A percentile compares a stretch with the other conserved stretches of the same genome.
Evolutionary conservation across 2,888 invertebrate genomes (phyloP).

Genomic region (Parnassius glacialis): DNA sequence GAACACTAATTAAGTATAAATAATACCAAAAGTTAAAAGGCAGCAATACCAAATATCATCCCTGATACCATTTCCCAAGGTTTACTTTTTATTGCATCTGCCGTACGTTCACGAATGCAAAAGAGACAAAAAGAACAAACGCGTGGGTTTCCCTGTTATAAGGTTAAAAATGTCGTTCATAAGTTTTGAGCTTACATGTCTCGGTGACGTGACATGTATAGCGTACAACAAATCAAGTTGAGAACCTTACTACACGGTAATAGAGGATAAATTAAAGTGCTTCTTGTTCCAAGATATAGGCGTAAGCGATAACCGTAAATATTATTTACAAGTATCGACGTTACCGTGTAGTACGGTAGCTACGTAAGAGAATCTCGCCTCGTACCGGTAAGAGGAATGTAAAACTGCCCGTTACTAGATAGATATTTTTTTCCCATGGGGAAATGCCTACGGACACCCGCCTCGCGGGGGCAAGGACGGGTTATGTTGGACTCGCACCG

Average conservation of each 20-base stretch:
- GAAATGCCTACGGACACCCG: too few relatives aligned
- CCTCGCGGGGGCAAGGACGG: too few relatives aligned
- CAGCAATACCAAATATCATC: not conserved
- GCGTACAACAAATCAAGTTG: constrained; percentile 6
- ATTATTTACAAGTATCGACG: too few relatives aligned
- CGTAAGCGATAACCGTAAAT: not conserved
- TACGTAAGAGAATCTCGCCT: too few relatives aligned
- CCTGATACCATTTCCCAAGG: not conserved
- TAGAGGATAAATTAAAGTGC: constrained; percentile 9
- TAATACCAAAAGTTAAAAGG: constrained; percentile 1
- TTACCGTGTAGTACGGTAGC: too few relatives aligned
- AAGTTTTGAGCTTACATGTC: constrained; percentile 26
- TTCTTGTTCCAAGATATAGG: constrained; percentile 7
- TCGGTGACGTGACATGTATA: constrained; percentile 14
- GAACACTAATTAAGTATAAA: constrained; percentile 39
- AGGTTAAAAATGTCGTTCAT: constrained; percentile 31
- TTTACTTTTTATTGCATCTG: not conserved
- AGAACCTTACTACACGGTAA: constrained; percentile 15
- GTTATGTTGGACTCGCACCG: too few relatives aligned
- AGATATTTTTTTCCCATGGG: too few relatives aligned
- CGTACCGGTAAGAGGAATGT: too few relatives aligned
- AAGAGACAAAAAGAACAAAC: constrained; percentile 17
- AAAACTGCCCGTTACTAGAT: too few relatives aligned
- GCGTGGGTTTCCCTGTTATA: constrained; percentile 27
- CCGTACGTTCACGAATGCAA: constrained; percentile 6